Base-by-base conservation (phyloP, 2,888 invertebrate genomes). In the Nesidiocoris tenuis region DNA sequence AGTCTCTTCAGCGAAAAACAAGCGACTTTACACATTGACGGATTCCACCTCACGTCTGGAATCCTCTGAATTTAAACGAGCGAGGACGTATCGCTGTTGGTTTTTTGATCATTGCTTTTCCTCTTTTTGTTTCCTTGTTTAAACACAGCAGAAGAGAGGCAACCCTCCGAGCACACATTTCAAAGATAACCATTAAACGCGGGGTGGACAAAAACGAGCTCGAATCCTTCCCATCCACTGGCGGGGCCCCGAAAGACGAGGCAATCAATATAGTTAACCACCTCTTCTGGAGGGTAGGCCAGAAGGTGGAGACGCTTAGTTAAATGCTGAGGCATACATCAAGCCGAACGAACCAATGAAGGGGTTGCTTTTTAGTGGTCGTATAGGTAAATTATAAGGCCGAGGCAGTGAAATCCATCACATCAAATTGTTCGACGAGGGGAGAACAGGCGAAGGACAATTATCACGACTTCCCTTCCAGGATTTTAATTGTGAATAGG, bases 1-100 rank as follows among this genome's bases (percentile, higher is more conserved):
- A 70, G 70, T 70, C 70, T 70, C 70, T 70, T 70, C 70, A 17
- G 70, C 61, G 70, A 70, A 70, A 63, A 59, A 70, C 70, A 70
- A 70, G 70, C 59, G 70, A 70, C 70, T 70, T 70, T 70, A 70
- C 70, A 70, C 70, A 70, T 59, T 70, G 70, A 70, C 59, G 70
- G 70, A 70, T 70, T 70, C 70, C 70, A 1, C 70, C 23, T 23
- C 59, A 59, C 70, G 70, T 59, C 59, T 70, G 70, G 70, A 70
- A 70, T 70, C 70, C 24, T 17, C 70, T 59, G 70, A 70, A 70
- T 70, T 70, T 59, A 59, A 70, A 70, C 70, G 61, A 70, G 70
- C 39, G 39, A n/a, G 39, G 12, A 39, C 39, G 59, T 21, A 59
- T 70, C 67, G 67, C 23, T 23, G 70, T 23, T 22, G 18, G 23